Base-by-base conservation (phyloP, 2,888 invertebrate species). In the Morpho achilles region DNA sequence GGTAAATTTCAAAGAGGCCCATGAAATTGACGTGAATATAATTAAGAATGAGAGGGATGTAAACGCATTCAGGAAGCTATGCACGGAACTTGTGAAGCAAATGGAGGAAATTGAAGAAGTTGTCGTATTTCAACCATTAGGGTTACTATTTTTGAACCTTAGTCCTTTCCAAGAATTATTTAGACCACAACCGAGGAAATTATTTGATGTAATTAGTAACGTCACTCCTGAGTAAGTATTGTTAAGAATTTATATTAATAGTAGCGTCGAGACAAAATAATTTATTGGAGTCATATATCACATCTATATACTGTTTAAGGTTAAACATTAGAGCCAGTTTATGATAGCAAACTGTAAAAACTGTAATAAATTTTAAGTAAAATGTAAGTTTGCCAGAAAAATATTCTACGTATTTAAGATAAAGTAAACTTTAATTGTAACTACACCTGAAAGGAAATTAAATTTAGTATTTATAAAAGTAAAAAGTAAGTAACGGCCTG, bases 61-160 rank as follows among this genome's bases (percentile, higher is more conserved):
- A 2, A 90, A 91, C 32, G 89, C 87, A 54, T 94, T 97, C 69
- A 92, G 94, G 8, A 83, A 86, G 58, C 91, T 94, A 71, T 94
- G 96, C 69, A 92, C 92, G 50, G 92, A 93, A 53, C 95, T 95
- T 66, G 92, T 93, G 55, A 85, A 89, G 6, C 96, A 97, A 86
- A 92, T 95, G 71, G 91, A 92, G 2, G 88, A 91, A 51, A 92
- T 97, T 16, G 92, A 94, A 60, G 92, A 91, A 1, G 93, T 97
- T 39, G 90, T 93, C 7, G 91, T 93, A 61, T 90, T 90, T 56
- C 94, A 96, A 69, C 92, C 94, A 0, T 76, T 97, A 59, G 97
- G 97, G 0, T 76, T 97, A 51, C 77, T 97, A 42, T 92, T 94
- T 66, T 76, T 97, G 40, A 93, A 94, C 58, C 89, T 96, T 54